A percentile compares a stretch with the other conserved stretches of the same genome.
Conservation (phyloP, 2,797 vertebrate genomes). For the Coracias cyanogaster region DNA sequence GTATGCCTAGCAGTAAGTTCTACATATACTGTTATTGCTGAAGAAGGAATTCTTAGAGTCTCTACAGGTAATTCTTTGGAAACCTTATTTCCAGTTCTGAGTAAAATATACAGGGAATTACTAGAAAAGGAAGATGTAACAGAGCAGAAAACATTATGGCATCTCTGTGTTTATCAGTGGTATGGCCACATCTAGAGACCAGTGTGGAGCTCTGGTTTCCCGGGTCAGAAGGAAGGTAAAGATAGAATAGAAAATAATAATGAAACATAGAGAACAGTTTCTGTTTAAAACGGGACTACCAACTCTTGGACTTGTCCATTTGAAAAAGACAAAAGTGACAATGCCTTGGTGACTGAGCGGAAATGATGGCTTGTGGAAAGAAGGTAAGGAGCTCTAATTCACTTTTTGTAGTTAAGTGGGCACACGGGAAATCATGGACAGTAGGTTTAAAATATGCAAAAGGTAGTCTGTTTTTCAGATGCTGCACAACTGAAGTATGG, state of each 20-base stretch:
- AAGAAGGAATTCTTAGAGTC: not conserved
- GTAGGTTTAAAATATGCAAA: not conserved
- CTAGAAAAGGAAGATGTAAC: not conserved
- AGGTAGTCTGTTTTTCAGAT: not conserved
- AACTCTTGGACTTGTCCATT: not conserved
- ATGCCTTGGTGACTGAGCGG: not conserved
- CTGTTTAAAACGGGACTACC: not conserved
- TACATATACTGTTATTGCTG: not conserved
- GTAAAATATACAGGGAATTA: not conserved
- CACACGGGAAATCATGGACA: not conserved
- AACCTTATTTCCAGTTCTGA: not conserved
- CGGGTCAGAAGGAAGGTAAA: not conserved
- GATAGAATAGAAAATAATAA: not conserved
- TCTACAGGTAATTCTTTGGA: not conserved
- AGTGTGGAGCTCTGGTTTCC: not conserved
- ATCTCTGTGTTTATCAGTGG: not conserved
- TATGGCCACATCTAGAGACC: not conserved
- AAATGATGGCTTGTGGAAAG: not conserved
- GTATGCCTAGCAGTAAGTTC: not conserved
- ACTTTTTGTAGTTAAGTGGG: not conserved
- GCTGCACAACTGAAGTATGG: not conserved
- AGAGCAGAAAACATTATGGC: not conserved
- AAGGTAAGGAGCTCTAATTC: not conserved
- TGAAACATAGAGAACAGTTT: not conserved
- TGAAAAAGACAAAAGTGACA: not conserved